A percentile compares a stretch with the other conserved stretches of the same genome.
These are phyloP conservation scores for Mormoops blainvillei DNA, from an alignment of 2,113 vertebrate genomes.

Conservation along the genomic window DNA sequence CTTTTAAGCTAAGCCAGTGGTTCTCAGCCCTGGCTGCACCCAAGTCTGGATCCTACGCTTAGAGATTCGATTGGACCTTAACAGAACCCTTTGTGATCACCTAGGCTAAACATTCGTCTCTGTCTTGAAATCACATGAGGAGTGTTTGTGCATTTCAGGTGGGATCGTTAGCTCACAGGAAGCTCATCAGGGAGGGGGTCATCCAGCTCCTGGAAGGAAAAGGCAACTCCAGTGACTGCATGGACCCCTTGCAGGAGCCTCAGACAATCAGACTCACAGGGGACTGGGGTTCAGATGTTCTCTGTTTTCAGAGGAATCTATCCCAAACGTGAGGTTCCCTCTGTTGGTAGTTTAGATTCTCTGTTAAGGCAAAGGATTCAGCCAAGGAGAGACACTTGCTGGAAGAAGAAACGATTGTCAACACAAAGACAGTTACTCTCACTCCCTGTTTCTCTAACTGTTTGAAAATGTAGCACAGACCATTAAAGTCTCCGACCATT, in stretches of 20 bases:
- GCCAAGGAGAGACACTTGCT: not conserved
- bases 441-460: not conserved
- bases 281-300: not conserved
- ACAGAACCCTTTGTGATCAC: not conserved
- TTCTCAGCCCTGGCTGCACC: not conserved
- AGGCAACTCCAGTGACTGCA: not conserved
- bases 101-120: not conserved
- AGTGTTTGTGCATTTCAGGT: not conserved
- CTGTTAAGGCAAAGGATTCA: not conserved
- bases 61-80: not conserved
- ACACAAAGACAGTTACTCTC: not conserved
- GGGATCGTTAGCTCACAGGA: not conserved
- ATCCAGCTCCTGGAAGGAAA: not conserved
- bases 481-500: not conserved
- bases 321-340: not conserved
- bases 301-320: not conserved
- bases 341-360: not conserved
- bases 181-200: not conserved
- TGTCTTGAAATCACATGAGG: not conserved
- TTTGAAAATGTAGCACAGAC: not conserved
- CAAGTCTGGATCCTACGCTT: not conserved
- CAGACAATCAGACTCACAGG: not conserved
- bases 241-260: not conserved
- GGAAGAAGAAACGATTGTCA: not conserved
- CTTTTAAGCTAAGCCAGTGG: not conserved